Conservation (phyloP, 1,140 invertebrate genomes). For the Drosophila ficusphila region DNA sequence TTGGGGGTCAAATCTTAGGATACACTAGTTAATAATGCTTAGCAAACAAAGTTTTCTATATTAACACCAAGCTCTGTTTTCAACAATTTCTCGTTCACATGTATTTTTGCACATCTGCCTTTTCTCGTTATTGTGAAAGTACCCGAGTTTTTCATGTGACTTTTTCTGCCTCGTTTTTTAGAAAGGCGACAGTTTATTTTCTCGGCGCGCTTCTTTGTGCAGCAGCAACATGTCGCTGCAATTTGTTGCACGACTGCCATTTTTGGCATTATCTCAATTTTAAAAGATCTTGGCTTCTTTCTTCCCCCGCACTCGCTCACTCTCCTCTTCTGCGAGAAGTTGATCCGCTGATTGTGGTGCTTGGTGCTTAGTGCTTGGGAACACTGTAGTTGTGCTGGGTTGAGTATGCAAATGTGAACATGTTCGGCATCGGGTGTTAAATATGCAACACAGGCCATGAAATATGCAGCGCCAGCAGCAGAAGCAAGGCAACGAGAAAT, state of each 20-base stretch:
- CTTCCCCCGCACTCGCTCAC: not conserved
- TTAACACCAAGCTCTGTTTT: no score
- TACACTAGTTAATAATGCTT: no score
- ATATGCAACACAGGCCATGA: constrained; percentile 52
- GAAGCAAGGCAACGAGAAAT: not conserved
- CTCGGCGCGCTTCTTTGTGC: constrained; percentile 9
- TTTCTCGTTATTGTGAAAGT: constrained; percentile 54
- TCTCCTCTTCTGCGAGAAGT: not conserved
- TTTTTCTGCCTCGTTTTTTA: constrained; percentile 49
- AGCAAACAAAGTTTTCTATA: no score
- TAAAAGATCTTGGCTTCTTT: not conserved
- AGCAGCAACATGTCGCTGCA: constrained; percentile 30
- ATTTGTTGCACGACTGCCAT: constrained; percentile 55
- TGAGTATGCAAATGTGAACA: constrained; percentile 54
- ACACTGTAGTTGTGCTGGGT: constrained; percentile 1
- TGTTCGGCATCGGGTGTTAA: constrained; percentile 40
- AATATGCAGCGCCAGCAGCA: constrained; percentile 47
- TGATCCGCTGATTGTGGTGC: constrained; percentile 16
- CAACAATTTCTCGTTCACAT: no score
- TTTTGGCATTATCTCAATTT: constrained; percentile 35
- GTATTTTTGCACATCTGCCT: constrained; percentile 24
- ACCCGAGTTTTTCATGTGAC: constrained; percentile 26
- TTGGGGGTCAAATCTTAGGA: constrained; percentile 23
- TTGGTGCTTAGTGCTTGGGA: no score
- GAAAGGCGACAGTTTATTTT: constrained; percentile 63